Evolutionary conservation across 2,888 invertebrate genomes (phyloP).

Genomic region (Erebia palarica): DNA sequence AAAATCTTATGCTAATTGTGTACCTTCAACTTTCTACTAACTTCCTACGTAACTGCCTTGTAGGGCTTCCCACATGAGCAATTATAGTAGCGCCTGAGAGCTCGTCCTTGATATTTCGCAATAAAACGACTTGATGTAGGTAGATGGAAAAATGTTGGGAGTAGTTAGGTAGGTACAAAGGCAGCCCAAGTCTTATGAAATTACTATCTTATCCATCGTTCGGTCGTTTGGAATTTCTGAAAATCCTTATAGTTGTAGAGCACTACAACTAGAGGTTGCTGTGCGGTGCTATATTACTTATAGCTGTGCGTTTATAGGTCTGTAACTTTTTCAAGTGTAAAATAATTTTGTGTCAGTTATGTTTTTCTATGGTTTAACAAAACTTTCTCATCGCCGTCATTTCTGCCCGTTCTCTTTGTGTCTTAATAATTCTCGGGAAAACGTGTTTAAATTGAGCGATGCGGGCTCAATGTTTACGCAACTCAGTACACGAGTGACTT

Average conservation of each 20-base stretch:
- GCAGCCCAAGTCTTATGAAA: background rate
- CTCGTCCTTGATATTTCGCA: slow-evolving; percentile 60
- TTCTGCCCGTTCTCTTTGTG: slow-evolving; percentile 17
- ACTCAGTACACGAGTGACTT: slow-evolving; percentile 34
- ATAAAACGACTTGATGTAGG: slow-evolving; percentile 40
- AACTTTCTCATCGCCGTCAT: background rate
- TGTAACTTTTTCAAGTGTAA: too few relatives aligned
- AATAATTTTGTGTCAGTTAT: too few relatives aligned
- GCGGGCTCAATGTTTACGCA: slow-evolving; percentile 40
- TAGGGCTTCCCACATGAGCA: slow-evolving; percentile 53
- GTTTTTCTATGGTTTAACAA: background rate
- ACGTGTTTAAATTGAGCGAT: slow-evolving; percentile 34
- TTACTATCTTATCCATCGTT: background rate
- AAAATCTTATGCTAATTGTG: too few relatives aligned
- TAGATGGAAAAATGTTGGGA: background rate
- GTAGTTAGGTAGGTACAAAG: background rate
- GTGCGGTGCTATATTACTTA: too few relatives aligned
- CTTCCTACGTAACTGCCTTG: slow-evolving; percentile 45
- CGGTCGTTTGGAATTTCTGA: too few relatives aligned
- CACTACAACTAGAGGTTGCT: too few relatives aligned
- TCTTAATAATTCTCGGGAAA: slow-evolving; percentile 18
- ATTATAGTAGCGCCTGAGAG: slow-evolving; percentile 33
- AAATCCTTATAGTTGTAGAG: too few relatives aligned
- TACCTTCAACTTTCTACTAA: slow-evolving; percentile 34
- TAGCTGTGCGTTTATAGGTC: too few relatives aligned